Percentiles rank a stretch among this genome's conserved stretches.
Conservation (phyloP, 2,888 invertebrate genomes). For the Hyppa rectilinea region DNA sequence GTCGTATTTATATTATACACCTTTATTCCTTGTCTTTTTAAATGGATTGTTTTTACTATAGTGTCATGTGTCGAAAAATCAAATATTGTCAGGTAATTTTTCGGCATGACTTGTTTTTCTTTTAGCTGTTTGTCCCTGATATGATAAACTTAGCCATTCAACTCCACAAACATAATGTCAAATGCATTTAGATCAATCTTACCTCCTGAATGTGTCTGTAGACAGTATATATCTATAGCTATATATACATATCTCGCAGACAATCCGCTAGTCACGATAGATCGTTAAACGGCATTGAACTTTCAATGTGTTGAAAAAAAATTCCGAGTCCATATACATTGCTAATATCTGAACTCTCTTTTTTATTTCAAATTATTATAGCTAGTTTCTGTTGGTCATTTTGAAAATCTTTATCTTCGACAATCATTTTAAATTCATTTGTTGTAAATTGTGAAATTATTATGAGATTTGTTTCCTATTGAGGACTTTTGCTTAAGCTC, state of each 20-base stretch:
- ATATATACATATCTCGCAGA: no score
- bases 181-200: slow-evolving; percentile 44
- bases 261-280: slow-evolving; percentile 67
- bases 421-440: neutral
- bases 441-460: slow-evolving; percentile 26
- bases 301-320: slow-evolving; percentile 68
- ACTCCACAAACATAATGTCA: neutral
- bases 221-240: slow-evolving; percentile 42
- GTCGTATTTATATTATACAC: no score
- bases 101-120: neutral
- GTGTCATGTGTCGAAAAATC: no score
- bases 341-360: slow-evolving; percentile 52
- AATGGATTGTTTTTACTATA: no score
- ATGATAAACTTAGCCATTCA: neutral
- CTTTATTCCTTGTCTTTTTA: no score
- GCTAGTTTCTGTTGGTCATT: slow-evolving; percentile 29
- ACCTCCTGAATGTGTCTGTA: slow-evolving; percentile 33
- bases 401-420: slow-evolving; percentile 28
- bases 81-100: no score
- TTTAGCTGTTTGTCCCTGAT: neutral
- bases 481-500: neutral
- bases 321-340: slow-evolving; percentile 42
- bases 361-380: slow-evolving; percentile 30
- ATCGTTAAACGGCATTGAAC: slow-evolving; percentile 75
- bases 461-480: slow-evolving; percentile 1